Base-by-base conservation (phyloP, 1,140 invertebrate genomes). In the Ruditapes philippinarum region DNA sequence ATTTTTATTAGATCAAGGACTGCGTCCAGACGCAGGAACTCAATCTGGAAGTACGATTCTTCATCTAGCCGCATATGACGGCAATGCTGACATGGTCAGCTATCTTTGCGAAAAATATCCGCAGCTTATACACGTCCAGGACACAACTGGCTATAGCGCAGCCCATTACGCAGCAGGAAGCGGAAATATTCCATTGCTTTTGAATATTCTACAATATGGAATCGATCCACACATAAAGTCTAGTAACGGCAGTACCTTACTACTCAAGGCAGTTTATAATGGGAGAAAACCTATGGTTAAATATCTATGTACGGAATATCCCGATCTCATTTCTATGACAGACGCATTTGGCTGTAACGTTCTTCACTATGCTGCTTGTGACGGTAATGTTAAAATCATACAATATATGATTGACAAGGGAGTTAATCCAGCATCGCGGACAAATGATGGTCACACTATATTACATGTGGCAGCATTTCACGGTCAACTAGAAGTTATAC, bases 391-490 rank as follows among this genome's bases (percentile, higher is more conserved):
- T 54, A 36, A 86, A 7, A 40, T 86, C 0, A 38, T 86, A 25
- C 22, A 49, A 49, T 86, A 38, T 62, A 14, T 78, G 22, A 25
- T 86, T 14, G 14, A 22, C 14, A 22, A 54, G n/a, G 83, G 83
- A 7, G 14, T 86, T 25, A 40, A 74, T 62, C 68, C 68, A 19
- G 28, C 25, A 28, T 36, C 70, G 11, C 19, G 7, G 17, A 54
- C 83, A 57, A 62, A 74, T 57, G 83, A 86, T 31, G 68, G 70
- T 38, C 70, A 76, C 22, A 57, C 68, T 36, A 62, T 86, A 22
- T 31, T 86, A n/a, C 83, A 86, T 38, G 68, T 86, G 7, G 83
- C 83, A 25, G 70, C 70, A 25, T 86, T 76, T 57, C 83, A 86
- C 33, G 83, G 51, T 1, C 42, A 86, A 62, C 12, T 74, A 7